Base-by-base conservation (phyloP, 2,888 invertebrate genomes). In the Pantelozetes paolii region DNA sequence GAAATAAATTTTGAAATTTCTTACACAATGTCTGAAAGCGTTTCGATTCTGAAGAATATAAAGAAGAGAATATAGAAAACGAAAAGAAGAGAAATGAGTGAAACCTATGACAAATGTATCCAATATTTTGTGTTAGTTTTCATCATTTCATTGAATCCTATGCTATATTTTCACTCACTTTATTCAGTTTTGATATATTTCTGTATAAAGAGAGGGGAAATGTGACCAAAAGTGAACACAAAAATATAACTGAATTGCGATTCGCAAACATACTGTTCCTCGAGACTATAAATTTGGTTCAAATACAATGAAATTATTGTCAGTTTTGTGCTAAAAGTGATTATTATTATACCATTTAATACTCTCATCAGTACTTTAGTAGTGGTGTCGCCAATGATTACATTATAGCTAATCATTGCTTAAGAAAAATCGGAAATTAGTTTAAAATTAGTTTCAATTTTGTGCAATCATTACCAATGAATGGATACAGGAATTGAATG, bases 301-400 rank as follows among this genome's bases (percentile, higher is more conserved):
- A 36, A 36, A 36, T 36, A 36, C 36, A 36, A 36, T 36, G 5
- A 36, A 36, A 8, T 36, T 11, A 36, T 36, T 36, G 36, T 8
- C 5, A 36, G 6, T 36, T n/a, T n/a, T n/a, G n/a, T n/a, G n/a
- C n/a, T n/a, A n/a, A n/a, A n/a, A n/a, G n/a, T n/a, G n/a, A n/a
- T n/a, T n/a, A n/a, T 30, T 15, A 11, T 79, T 80, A 80, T 79
- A 83, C 83, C 80, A 71, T 86, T 86, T 18, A 89, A 87, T 71
- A 91, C 84, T 76, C 90, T 85, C n/a, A 88, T 85, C 74, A 91
- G 84, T 23, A 92, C 89, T 83, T 91, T 91, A 20, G 91, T 91
- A 59, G 91, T 86, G 0, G 91, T 92, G 81, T 92, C 92, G 26
- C 91, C 92, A 40, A 92, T 91, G 26, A 91, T 91, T 23, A 92